phyloP scores from a whole-genome alignment of 2,888 invertebrate species.

The Lysandra bellargus region DNA sequence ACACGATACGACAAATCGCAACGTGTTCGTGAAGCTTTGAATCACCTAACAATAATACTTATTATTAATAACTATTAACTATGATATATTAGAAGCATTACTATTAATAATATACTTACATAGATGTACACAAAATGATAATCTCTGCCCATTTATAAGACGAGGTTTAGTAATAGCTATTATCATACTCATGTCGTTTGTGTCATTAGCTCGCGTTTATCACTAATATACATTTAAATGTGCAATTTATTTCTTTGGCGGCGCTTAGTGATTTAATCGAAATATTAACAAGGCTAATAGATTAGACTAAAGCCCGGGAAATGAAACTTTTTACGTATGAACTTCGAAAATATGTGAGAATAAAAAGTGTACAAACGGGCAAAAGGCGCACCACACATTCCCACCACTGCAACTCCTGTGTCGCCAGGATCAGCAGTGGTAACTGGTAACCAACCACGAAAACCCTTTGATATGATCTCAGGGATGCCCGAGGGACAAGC shows the following conservation, averaged over 20 bases:
- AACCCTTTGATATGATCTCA: too few relatives aligned
- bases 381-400: too few relatives aligned
- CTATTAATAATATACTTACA: neutral
- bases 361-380: too few relatives aligned
- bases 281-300: neutral
- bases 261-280: neutral
- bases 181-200: constrained; percentile 24
- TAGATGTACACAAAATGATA: constrained; percentile 25
- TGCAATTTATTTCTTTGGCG: neutral
- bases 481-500: too few relatives aligned
- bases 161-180: constrained; percentile 10
- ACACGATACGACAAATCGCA: neutral
- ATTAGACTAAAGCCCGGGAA: neutral
- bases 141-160: constrained; percentile 30
- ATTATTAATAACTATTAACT: neutral
- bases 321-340: neutral
- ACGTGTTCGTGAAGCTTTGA: neutral
- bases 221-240: constrained; percentile 1
- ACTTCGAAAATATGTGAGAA: neutral
- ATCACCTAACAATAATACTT: neutral
- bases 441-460: too few relatives aligned
- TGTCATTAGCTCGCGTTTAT: neutral
- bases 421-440: too few relatives aligned
- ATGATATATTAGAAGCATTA: neutral
- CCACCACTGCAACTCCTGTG: too few relatives aligned